These are phyloP conservation scores for Serranus cabrilla DNA, from an alignment of 2,797 vertebrate genomes.

Conservation along the genomic window DNA sequence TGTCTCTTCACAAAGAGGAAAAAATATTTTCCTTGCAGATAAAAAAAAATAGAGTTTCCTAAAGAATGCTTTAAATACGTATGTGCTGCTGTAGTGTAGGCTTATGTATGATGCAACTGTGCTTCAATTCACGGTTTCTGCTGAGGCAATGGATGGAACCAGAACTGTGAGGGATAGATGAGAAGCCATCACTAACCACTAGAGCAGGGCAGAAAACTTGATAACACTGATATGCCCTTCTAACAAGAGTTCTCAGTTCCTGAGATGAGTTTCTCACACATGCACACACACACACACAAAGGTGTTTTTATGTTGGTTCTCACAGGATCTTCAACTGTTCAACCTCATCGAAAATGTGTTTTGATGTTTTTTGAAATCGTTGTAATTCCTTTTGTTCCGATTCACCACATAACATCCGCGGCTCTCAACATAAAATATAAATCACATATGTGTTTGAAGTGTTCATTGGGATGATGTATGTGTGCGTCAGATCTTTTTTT, in stretches of 20 bases:
- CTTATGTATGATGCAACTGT: slow-evolving; percentile 33
- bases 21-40: background rate
- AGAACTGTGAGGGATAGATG: slow-evolving; percentile 39
- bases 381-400: slow-evolving; percentile 37
- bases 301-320: slow-evolving; percentile 15
- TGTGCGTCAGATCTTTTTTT: slow-evolving; percentile 30
- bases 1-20: background rate
- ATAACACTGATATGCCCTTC: slow-evolving; percentile 7
- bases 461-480: background rate
- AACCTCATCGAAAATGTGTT: slow-evolving; percentile 35
- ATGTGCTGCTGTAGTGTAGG: background rate
- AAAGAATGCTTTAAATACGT: slow-evolving; percentile 12
- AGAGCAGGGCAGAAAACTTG: slow-evolving; percentile 22
- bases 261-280: slow-evolving; percentile 34
- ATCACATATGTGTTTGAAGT: slow-evolving; percentile 45
- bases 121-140: slow-evolving; percentile 40
- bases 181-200: slow-evolving; percentile 37
- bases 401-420: background rate
- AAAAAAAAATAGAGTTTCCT: slow-evolving; percentile 1
- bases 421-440: slow-evolving; percentile 41
- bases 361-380: slow-evolving; percentile 30
- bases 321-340: slow-evolving; percentile 3
- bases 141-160: slow-evolving; percentile 30
- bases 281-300: background rate
- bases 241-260: slow-evolving; percentile 37